Base-by-base conservation (phyloP, 2,113 vertebrate species). In the Smithornis capensis region DNA sequence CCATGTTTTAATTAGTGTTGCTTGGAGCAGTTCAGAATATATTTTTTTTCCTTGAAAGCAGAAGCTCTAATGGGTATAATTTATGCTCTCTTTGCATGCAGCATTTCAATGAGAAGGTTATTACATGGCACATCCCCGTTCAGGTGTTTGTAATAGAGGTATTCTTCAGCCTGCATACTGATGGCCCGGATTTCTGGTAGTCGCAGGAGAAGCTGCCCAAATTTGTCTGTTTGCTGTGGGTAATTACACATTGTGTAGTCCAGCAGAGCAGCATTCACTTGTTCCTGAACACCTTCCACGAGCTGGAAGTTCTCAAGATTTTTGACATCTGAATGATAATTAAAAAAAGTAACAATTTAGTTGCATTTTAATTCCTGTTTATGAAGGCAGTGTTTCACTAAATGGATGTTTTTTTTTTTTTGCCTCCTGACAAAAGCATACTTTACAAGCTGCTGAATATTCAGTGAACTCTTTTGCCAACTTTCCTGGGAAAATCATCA, bases 31-130 rank as follows among this genome's bases (percentile, higher is more conserved):
- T 97, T 97, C 95, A 95, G 98, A 98, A 97, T 97, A 95, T 96
- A 92, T 50, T 59, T 91, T 83, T 71, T 94, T 94, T 93, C 85
- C 74, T 96, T 65, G 84, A 95, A 96, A 94, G 97, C 95, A 96
- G 93, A 96, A 95, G 94, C 95, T 94, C 73, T 94, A 47, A 55
- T 73, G 86, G 86, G 80, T 75, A 83, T 74, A 67, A 81, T 94
- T 98, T 98, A 99, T 68, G 99, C 99, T 90, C 99, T 98, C 95
- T 99, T 99, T 63, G 99, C 99, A 68, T 99, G 99, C 97, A 99
- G 98, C 99, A 99, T 99, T 96, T 99, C 99, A 59, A 99, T 99
- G 96, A 99, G 99, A 83, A 99, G 99, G 98, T 99, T 99, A 94
- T 99, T 99, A 96, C 99, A 99, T 2, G 99, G 99, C 89, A 99